Evolutionary conservation across 2,113 vertebrate genomes (phyloP).

Genomic region (Myiozetetes cayanensis): DNA sequence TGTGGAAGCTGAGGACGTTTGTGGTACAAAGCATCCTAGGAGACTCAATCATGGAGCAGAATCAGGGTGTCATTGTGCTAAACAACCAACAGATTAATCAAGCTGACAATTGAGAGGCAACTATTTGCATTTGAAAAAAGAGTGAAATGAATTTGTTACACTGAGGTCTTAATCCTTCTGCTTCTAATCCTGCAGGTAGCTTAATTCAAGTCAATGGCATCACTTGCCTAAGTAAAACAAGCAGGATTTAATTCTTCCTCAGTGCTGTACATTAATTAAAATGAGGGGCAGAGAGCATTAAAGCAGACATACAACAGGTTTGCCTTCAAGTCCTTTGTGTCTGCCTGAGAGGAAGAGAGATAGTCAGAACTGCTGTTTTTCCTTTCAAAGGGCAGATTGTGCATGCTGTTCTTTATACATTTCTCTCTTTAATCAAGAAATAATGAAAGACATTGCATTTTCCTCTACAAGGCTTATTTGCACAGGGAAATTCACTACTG

Average conservation of each 20-base stretch:
- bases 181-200: constrained; percentile 26
- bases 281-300: not conserved
- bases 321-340: not conserved
- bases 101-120: not conserved
- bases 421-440: not conserved
- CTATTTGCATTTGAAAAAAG: constrained; percentile 54
- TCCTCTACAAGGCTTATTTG: not conserved
- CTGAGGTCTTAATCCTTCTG: constrained; percentile 14
- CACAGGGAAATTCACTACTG: not conserved
- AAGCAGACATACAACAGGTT: not conserved
- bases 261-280: not conserved
- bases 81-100: not conserved
- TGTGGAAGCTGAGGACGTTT: not conserved
- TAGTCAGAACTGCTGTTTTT: not conserved
- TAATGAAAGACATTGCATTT: not conserved
- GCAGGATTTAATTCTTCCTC: constrained; percentile 6
- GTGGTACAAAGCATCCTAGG: not conserved
- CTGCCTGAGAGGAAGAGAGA: not conserved
- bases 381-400: constrained; percentile 1
- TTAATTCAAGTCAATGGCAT: constrained; percentile 13
- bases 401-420: not conserved
- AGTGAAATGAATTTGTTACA: not conserved
- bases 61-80: not conserved
- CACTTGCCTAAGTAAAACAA: constrained; percentile 16
- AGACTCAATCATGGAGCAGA: not conserved